Base-by-base conservation (phyloP, 1,140 invertebrate genomes). In the Trichonephila inaurata region DNA sequence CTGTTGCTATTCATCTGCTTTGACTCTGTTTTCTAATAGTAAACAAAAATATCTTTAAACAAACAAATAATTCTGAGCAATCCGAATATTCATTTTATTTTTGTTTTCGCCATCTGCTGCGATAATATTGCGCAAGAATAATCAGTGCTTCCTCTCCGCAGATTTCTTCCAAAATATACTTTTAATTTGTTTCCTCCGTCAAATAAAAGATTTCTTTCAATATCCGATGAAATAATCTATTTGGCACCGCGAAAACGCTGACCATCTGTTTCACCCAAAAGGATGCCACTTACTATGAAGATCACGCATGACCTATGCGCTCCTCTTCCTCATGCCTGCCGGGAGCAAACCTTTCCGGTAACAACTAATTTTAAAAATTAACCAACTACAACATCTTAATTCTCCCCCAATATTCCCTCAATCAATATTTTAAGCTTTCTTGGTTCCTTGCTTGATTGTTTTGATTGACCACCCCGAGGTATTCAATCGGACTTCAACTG, bases 241-340 rank as follows among this genome's bases (percentile, higher is more conserved):
- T 12, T 6, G 72, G 28, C 72, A 40, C 18, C 18, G 33, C 16
- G 33, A 10, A 51, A 40, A 14, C 5, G 72, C 6, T 77, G 72
- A 77, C 72, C 72, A 77, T 77, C 72, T 77, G 72, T 77, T 77
- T 33, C 72, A 19, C 14, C 18, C 18, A 16, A 77, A 77, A 64
- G 33, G 16, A 12, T 40, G 24, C 72, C 33, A 18, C 14, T 77
- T 77, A 24, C 14, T 18, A 77, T 77, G 4, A 18, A 33, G 28
- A 28, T 77, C 72, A 77, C 72, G 72, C 28, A 24, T 33, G 33
- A 40, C 72, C 72, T 40, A 4, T 33, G 24, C 14, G 28, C 33
- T 5, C 72, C 72, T 77, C 72, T 77, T 77, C 72, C 72, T 77
- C 72, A 77, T 19, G 33, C 16, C 4, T 72, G 51, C 10, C 51